Conservation (phyloP, 2,113 vertebrate species). For the Onychostruthus taczanowskii region DNA sequence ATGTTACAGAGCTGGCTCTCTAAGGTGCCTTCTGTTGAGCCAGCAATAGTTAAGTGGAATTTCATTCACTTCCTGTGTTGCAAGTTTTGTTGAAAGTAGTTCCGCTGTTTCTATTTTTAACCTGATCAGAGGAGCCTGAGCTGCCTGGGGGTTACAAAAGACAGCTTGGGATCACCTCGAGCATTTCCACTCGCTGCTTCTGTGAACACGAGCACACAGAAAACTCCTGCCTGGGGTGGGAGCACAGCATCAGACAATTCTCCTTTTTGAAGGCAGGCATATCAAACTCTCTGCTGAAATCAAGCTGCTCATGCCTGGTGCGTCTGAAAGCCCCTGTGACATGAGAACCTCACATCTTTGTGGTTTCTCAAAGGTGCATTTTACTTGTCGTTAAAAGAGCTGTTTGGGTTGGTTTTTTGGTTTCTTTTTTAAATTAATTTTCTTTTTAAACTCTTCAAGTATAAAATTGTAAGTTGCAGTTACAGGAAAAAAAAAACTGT, state of each 20-base stretch:
- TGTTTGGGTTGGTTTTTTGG: neutral
- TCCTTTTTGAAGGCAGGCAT: neutral
- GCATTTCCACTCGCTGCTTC: neutral
- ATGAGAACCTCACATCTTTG: neutral
- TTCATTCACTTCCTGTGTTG: constrained; percentile 73
- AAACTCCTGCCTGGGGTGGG: neutral
- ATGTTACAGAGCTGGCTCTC: neutral
- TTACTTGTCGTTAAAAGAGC: neutral
- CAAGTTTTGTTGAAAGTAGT: constrained; percentile 65
- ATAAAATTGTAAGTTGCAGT: neutral
- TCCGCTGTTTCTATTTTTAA: constrained; percentile 71
- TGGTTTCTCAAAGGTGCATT: neutral
- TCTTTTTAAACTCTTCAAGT: neutral
- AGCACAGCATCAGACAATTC: neutral
- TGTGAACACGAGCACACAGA: neutral
- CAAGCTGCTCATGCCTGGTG: neutral
- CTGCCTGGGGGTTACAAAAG: constrained; percentile 17
- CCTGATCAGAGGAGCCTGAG: constrained; percentile 20
- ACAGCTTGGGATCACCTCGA: neutral
- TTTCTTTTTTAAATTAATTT: neutral
- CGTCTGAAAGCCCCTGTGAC: neutral
- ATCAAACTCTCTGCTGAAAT: neutral
- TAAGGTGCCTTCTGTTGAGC: constrained; percentile 21
- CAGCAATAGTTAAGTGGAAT: constrained; percentile 62
- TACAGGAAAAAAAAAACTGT: neutral